phyloP scores from a whole-genome alignment of 2,797 vertebrate species.

The Morelia viridis region DNA sequence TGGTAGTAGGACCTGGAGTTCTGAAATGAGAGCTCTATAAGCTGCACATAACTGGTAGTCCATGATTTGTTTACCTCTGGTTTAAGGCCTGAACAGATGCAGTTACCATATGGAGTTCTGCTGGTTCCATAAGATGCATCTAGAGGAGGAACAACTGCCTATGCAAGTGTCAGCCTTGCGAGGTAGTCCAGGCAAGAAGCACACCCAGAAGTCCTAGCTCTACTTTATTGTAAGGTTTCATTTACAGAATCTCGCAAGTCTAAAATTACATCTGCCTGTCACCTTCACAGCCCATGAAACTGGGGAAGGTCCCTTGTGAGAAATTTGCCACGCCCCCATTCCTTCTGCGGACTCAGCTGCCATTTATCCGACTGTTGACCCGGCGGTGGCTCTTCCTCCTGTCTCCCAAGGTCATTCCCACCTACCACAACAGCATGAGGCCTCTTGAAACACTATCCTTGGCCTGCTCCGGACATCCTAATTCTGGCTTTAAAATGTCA shows the following conservation, averaged over 20 bases:
- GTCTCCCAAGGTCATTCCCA: background rate
- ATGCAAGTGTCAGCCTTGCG: background rate
- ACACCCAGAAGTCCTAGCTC: background rate
- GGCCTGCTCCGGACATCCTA: background rate
- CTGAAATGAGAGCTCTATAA: background rate
- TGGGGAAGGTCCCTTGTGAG: background rate
- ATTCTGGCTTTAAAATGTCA: background rate
- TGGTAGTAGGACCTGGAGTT: background rate
- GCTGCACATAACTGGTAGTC: background rate
- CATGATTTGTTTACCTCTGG: background rate
- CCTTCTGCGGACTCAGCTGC: background rate
- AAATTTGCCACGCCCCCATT: background rate
- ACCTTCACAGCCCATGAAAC: background rate
- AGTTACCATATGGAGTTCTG: background rate
- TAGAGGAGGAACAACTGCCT: background rate
- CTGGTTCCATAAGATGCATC: background rate
- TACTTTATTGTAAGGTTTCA: background rate
- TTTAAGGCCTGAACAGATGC: background rate
- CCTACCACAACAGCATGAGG: background rate
- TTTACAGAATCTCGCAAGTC: background rate
- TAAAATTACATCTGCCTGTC: background rate
- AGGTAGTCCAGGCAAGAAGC: background rate
- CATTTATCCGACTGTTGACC: background rate
- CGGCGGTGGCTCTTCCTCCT: background rate
- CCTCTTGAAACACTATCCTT: background rate